Base-by-base conservation (phyloP, 2,888 invertebrate genomes). In the Gibbula magus region DNA sequence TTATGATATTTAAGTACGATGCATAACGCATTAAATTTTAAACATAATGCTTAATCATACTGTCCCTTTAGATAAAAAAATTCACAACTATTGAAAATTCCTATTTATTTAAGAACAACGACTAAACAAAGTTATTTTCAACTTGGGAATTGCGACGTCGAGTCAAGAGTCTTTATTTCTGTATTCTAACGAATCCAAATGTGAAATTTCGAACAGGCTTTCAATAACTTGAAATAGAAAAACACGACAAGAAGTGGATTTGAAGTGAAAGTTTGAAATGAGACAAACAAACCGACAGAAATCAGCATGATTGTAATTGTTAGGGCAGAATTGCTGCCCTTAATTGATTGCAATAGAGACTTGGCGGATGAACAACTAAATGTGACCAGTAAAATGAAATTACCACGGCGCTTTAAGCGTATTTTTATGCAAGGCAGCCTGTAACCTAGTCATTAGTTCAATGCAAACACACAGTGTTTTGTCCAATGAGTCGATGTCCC, bases 291-390 rank as follows among this genome's bases (percentile, higher is more conserved):
- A 61, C 16, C 18, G 61, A 25, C 10, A 20, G 29, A 29, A 61
- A 61, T 29, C n/a, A n/a, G 4, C 61, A 13, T 61, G 29, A 61
- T 61, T 61, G 61, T 61, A 61, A 61, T 61, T 61, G 61, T 18
- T 16, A 16, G 13, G 61, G 61, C 61, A 61, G 61, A 61, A 29
- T 25, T 29, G 45, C 16, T 61, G 10, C 25, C 25, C 61, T 25
- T 61, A 61, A 61, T 61, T 61, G 29, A 61, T 61, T 61, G 61
- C 29, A 61, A 61, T 61, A 61, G 61, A 61, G 61, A 29, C 29
- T 13, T 29, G 10, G 29, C 13, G 29, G 18, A 13, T 13, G 10
- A 13, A 61, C 29, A 22, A 29, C 25, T 61, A 25, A 25, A 61
- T 61, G 61, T 61, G 61, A 61, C 29, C 25, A 61, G 29, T 29